These are phyloP conservation scores for Podarcis lilfordi DNA, from an alignment of 2,797 vertebrate species.

Conservation along the genomic window DNA sequence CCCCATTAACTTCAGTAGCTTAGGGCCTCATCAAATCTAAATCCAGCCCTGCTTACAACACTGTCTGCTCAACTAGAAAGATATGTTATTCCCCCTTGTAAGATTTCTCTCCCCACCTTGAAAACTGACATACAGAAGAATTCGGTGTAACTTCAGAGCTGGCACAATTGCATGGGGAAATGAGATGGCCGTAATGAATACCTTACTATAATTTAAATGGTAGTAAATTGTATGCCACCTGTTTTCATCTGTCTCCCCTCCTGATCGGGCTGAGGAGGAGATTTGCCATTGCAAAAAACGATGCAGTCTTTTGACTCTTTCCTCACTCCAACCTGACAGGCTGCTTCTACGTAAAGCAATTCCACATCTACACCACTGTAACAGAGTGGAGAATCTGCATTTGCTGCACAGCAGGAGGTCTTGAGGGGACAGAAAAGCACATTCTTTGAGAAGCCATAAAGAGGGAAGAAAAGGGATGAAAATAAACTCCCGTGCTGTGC, in stretches of 20 bases:
- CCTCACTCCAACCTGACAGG: not conserved
- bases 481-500: slow-evolving; percentile 4
- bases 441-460: not conserved
- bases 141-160: not conserved
- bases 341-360: not conserved
- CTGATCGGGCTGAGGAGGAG: not conserved
- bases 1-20: no score
- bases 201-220: not conserved
- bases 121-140: not conserved
- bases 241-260: not conserved
- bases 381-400: not conserved
- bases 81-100: not conserved
- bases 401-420: not conserved
- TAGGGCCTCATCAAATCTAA: no score
- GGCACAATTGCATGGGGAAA: not conserved
- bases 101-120: not conserved
- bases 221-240: not conserved
- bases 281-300: not conserved
- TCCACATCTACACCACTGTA: fast-evolving
- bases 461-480: not conserved
- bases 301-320: no score
- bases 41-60: not conserved
- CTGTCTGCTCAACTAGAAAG: not conserved
- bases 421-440: not conserved
- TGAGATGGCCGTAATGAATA: not conserved